Base-by-base conservation (phyloP, 2,888 invertebrate species). In the Scaptomyza flava region DNA sequence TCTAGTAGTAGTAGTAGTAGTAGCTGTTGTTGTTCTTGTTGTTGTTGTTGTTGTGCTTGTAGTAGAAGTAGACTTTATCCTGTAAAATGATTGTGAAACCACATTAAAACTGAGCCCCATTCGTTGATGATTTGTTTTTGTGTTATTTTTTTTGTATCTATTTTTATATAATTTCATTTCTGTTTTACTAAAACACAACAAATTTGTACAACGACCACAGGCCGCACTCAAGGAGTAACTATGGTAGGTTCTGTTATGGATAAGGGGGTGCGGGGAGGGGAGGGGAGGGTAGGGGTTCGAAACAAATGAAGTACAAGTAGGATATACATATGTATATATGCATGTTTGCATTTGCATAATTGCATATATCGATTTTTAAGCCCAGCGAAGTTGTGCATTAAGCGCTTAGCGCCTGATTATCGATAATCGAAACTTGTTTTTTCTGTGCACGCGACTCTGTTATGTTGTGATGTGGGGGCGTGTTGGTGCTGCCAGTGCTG, bases 51-150 rank as follows among this genome's bases (percentile, higher is more conserved):
- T 88, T 85, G 87, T 89, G 86, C 89, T 89, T 87, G 90, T 89
- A 91, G 91, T 86, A 90, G 89, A 88, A 90, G 91, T 88, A 90
- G 91, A 83, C 90, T 91, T 91, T 90, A 86, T 89, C 91, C 91
- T 91, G 91, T 86, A 91, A 91, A 91, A 91, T 91, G 91, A 91
- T 91, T 90, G 89, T 90, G 82, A 91, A 90, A 91, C 90, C 89
- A 88, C 89, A 89, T 91, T 91, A 91, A 90, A 90, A 90, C 81
- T 78, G 84, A 79, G 67, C 77, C 82, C 78, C 77, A 81, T 76
- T 74, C 73, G 51, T 67, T 69, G 38, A 56, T 70, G 56, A 70
- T 48, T 50, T 46, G 20, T 45, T 59, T 54, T 66, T 47, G 3
- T 47, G 17, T 48, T 38, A 12, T 53, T 61, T 61, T 51, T 50